Evolutionary conservation across 1,140 invertebrate genomes (phyloP).

Genomic region (Lepidotrigona ventralis): DNA sequence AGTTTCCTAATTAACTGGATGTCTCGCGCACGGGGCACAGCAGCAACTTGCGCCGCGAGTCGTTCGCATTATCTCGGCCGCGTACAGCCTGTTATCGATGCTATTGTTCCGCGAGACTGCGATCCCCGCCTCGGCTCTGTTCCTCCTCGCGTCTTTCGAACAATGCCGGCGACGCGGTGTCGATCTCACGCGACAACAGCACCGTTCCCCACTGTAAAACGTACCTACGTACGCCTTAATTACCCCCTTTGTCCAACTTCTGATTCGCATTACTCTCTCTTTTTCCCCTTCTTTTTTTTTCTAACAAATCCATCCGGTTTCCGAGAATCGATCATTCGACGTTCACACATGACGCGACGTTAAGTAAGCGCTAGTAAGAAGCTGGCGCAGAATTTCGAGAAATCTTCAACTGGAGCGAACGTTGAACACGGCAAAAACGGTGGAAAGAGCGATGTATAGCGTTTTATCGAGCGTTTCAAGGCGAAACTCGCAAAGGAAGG

Average conservation of each 20-base stretch:
- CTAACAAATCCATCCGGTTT: too few relatives aligned
- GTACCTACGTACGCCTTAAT: background rate
- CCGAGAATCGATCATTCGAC: too few relatives aligned
- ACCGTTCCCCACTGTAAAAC: background rate
- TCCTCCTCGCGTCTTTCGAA: slow-evolving; percentile 21
- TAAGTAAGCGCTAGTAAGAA: background rate
- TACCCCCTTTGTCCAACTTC: background rate
- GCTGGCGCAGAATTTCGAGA: background rate
- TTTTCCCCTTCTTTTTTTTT: too few relatives aligned
- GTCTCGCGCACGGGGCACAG: slow-evolving; percentile 13
- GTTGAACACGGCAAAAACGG: slow-evolving; percentile 5
- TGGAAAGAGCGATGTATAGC: background rate
- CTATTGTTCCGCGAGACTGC: slow-evolving; percentile 49
- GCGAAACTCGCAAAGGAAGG: slow-evolving; percentile 16
- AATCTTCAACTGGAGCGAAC: background rate
- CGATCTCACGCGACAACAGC: slow-evolving; percentile 1
- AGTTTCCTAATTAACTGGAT: slow-evolving; percentile 54
- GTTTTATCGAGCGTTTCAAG: background rate
- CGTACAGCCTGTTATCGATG: slow-evolving; percentile 39
- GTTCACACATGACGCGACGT: too few relatives aligned
- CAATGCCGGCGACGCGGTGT: slow-evolving; percentile 46
- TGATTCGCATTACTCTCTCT: background rate
- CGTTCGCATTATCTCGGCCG: slow-evolving; percentile 30
- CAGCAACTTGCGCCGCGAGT: slow-evolving; percentile 9
- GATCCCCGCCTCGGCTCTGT: slow-evolving; percentile 15